Percentiles rank a stretch among this genome's conserved stretches.
Conservation (phyloP, 2,888 invertebrate species). For the Perithous albicinctus region DNA sequence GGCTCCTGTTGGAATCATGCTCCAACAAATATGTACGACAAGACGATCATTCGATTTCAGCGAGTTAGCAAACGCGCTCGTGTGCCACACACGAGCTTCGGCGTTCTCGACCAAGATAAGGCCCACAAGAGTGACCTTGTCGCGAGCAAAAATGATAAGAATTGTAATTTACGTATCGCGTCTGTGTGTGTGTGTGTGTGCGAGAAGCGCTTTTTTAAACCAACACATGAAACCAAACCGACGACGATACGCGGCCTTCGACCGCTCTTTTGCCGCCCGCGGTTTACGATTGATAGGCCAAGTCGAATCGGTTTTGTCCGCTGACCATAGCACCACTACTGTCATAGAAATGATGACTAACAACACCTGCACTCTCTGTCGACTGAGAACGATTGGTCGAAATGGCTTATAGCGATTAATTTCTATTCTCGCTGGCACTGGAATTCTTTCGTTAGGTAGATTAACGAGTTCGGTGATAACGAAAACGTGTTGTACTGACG, state of each 20-base stretch:
- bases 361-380: neutral
- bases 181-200: no score
- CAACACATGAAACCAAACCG: slow-evolving; percentile 2
- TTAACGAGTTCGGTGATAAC: neutral
- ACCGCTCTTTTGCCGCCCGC: no score
- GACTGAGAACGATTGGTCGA: neutral
- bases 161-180: slow-evolving; percentile 78
- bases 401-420: neutral
- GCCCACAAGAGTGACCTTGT: slow-evolving; percentile 73
- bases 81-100: slow-evolving; percentile 27
- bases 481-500: neutral
- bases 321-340: slow-evolving; percentile 17
- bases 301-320: slow-evolving; percentile 55
- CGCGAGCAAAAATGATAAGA: slow-evolving; percentile 78
- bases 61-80: slow-evolving; percentile 15
- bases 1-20: slow-evolving; percentile 8
- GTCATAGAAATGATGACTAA: neutral
- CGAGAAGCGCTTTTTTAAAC: slow-evolving; percentile 4
- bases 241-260: slow-evolving; percentile 47
- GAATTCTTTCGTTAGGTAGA: neutral
- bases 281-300: slow-evolving; percentile 62
- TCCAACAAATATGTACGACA: neutral
- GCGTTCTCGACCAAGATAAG: slow-evolving; percentile 51
- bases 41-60: neutral
- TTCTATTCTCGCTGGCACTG: neutral